Conservation (phyloP, 2,888 invertebrate species). For the Pheosia gnoma region DNA sequence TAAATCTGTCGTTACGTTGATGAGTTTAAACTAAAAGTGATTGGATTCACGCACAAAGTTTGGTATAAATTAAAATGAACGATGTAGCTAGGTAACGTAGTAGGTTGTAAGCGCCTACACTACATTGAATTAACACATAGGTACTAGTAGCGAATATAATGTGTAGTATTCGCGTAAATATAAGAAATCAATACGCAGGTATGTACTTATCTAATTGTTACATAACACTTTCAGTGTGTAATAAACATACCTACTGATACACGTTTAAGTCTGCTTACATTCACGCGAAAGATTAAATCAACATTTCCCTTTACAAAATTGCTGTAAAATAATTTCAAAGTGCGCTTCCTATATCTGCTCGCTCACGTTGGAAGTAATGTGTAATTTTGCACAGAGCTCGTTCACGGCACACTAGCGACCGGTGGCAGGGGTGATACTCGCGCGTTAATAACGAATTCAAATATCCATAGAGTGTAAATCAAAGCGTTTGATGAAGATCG, state of each 20-base stretch:
- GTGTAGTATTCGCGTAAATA: too few species aligned
- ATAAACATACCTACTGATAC: not conserved
- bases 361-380: not conserved
- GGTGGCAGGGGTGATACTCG: not conserved
- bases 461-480: constrained; percentile 54
- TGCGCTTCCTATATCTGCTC: not conserved
- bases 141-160: too few species aligned
- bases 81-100: not conserved
- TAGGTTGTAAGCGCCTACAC: too few species aligned
- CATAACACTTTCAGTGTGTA: too few species aligned
- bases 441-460: constrained; percentile 52
- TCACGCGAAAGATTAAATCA: not conserved
- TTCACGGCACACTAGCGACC: not conserved
- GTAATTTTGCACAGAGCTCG: not conserved
- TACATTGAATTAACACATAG: too few species aligned
- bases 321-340: constrained; percentile 9
- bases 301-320: constrained; percentile 1
- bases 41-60: not conserved
- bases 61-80: not conserved
- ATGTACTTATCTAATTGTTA: not conserved
- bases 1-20: not conserved
- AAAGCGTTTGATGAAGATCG: constrained; percentile 28
- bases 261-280: not conserved
- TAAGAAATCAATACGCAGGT: not conserved
- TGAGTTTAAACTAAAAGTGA: not conserved